Evolutionary conservation across 2,797 vertebrate genomes (phyloP).

Genomic region (Microchirus variegatus): DNA sequence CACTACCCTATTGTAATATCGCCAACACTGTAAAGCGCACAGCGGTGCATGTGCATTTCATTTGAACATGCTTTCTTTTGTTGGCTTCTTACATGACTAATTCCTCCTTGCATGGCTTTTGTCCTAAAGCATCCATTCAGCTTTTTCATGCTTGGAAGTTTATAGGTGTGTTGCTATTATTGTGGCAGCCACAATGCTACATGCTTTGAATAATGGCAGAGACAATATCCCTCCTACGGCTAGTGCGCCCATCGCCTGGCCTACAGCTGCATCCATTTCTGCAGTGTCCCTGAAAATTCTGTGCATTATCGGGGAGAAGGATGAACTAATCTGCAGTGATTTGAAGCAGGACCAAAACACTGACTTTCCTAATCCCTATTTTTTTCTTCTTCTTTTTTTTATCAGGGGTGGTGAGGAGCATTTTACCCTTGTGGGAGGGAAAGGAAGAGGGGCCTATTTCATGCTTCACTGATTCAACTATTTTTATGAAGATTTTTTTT

Average conservation of each 20-base stretch:
- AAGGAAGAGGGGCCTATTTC: constrained; percentile 81
- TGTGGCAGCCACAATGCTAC: constrained; percentile 68
- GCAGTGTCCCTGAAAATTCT: constrained; percentile 64
- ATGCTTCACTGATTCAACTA: constrained; percentile 75
- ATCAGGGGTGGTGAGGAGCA: constrained; percentile 71
- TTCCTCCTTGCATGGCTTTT: constrained; percentile 29
- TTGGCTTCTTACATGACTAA: constrained; percentile 27
- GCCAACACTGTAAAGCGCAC: background rate
- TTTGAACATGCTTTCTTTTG: constrained; percentile 3
- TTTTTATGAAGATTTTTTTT: constrained; percentile 76
- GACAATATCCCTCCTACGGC: constrained; percentile 73
- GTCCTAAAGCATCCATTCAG: constrained; percentile 43
- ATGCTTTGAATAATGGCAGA: constrained; percentile 72
- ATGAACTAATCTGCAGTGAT: constrained; percentile 83
- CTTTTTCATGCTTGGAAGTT: constrained; percentile 51
- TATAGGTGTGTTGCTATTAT: constrained; percentile 67
- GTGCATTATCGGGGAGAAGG: constrained; percentile 76
- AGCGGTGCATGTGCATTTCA: constrained; percentile 1
- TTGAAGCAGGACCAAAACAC: constrained; percentile 82
- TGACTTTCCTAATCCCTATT: constrained; percentile 77
- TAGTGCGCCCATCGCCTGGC: constrained; percentile 48
- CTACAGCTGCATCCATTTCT: constrained; percentile 65
- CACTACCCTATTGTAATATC: constrained; percentile 12
- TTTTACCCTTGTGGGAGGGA: constrained; percentile 72
- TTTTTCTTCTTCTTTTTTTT: constrained; percentile 50